Conservation (phyloP, 2,888 invertebrate genomes). For the Dolichomitus sp. region DNA sequence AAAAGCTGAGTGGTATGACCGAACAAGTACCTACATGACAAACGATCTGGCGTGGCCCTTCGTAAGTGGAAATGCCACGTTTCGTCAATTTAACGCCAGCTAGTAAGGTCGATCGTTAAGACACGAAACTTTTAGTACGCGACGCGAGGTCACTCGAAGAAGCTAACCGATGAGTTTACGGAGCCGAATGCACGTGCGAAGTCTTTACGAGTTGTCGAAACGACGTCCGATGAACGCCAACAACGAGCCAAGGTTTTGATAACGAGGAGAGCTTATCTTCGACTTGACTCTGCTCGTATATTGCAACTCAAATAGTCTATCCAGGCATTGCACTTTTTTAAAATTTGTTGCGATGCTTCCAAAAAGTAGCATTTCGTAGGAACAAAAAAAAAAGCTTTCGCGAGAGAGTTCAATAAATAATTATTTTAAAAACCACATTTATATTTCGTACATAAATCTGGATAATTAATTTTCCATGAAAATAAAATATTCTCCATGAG, state of each 20-base stretch:
- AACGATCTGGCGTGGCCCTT: conserved; percentile 42
- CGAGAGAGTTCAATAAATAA: background rate
- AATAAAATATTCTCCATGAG: background rate
- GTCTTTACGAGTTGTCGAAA: conserved; percentile 52
- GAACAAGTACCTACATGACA: conserved; percentile 32
- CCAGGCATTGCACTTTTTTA: conserved; percentile 9
- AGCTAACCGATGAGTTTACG: conserved; percentile 27
- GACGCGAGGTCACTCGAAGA: conserved; percentile 34
- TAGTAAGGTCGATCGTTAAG: conserved; percentile 49
- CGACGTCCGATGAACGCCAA: conserved; percentile 38
- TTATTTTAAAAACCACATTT: no score
- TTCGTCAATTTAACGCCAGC: conserved; percentile 32
- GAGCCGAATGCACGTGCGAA: conserved; percentile 6
- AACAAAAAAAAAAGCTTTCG: background rate
- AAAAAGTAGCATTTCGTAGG: background rate
- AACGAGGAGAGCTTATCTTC: conserved; percentile 53
- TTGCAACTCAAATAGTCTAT: background rate
- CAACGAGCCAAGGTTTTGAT: conserved; percentile 47
- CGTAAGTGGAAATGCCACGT: conserved; percentile 47
- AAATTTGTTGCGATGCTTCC: background rate
- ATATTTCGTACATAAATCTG: no score
- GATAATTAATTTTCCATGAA: background rate
- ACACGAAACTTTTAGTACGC: conserved; percentile 48
- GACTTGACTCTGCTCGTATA: conserved; percentile 13
- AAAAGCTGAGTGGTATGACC: conserved; percentile 2